Conservation (phyloP, 2,888 invertebrate species). For the Gonocerus acuteangulatus region DNA sequence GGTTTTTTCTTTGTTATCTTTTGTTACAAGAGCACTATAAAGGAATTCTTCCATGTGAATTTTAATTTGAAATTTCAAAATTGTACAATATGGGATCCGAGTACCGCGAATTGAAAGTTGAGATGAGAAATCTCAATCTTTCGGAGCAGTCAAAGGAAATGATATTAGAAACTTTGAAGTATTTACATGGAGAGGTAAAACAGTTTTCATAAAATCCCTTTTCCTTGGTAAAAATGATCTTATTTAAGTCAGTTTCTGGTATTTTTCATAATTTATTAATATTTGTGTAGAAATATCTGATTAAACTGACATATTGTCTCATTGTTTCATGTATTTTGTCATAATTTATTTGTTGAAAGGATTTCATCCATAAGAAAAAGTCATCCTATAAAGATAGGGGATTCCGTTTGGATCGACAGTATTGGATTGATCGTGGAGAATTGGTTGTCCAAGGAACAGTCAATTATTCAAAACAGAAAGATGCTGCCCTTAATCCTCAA, state of each 20-base stretch:
- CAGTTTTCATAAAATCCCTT: too few relatives aligned
- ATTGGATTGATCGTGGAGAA: conserved; percentile 70
- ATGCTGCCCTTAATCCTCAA: conserved; percentile 52
- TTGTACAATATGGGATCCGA: background rate
- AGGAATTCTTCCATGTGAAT: background rate
- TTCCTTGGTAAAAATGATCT: background rate
- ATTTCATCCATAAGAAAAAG: conserved; percentile 47
- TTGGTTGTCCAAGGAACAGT: conserved; percentile 64
- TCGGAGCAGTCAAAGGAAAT: conserved; percentile 62
- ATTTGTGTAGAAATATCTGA: too few relatives aligned
- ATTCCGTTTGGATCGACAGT: conserved; percentile 59
- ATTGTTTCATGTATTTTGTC: too few relatives aligned
- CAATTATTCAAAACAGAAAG: conserved; percentile 57
- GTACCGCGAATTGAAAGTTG: conserved; percentile 50
- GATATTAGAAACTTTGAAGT: conserved; percentile 64
- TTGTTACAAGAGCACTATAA: background rate
- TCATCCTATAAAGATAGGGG: conserved; percentile 56
- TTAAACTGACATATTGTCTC: too few relatives aligned
- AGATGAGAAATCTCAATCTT: conserved; percentile 64
- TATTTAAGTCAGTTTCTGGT: too few relatives aligned
- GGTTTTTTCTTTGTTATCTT: too few relatives aligned
- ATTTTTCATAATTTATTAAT: too few relatives aligned
- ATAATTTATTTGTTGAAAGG: conserved; percentile 41
- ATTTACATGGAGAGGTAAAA: conserved; percentile 68
- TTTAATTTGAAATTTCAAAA: background rate